Evolutionary conservation across 2,888 invertebrate genomes (phyloP).

Genomic region (Coremacera marginata): DNA sequence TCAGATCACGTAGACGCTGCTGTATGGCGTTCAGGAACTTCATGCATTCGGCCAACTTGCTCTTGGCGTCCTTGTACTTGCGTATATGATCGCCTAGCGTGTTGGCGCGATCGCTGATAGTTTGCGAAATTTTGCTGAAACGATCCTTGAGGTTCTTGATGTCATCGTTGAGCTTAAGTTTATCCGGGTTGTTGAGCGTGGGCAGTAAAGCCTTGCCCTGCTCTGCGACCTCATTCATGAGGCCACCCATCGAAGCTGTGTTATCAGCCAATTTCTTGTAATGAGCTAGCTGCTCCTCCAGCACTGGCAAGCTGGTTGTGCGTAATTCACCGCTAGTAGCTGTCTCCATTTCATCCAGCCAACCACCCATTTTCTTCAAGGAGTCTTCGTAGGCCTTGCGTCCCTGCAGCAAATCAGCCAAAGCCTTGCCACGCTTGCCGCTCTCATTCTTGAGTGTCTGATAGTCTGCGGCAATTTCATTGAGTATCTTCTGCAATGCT

Average conservation of each 20-base stretch:
- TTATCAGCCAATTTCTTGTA: conserved; percentile 84
- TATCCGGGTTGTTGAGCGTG: conserved; percentile 86
- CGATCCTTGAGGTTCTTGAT: conserved; percentile 83
- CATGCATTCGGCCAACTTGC: conserved; percentile 82
- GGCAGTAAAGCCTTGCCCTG: conserved; percentile 85
- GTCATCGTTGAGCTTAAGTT: conserved; percentile 84
- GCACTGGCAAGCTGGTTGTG: conserved; percentile 82
- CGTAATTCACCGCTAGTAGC: conserved; percentile 85
- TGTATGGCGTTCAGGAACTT: conserved; percentile 87
- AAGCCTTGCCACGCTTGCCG: conserved; percentile 77
- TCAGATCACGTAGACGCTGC: conserved; percentile 83
- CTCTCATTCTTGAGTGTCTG: conserved; percentile 80
- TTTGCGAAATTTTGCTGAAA: conserved; percentile 79
- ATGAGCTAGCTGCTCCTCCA: conserved; percentile 90
- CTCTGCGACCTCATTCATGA: conserved; percentile 81
- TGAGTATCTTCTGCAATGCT: conserved; percentile 76
- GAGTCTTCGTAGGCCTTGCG: conserved; percentile 86
- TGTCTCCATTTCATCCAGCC: conserved; percentile 92
- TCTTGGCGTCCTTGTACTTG: conserved; percentile 85
- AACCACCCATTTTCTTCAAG: conserved; percentile 84
- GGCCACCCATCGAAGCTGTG: conserved; percentile 78
- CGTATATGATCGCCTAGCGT: conserved; percentile 82
- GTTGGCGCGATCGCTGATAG: conserved; percentile 82
- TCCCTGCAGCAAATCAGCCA: conserved; percentile 81
- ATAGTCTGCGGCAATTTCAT: conserved; percentile 80